Evolutionary conservation across 2,113 vertebrate genomes (phyloP), one percentile per base, ranked within the genome.

Genomic region (Sinosuthora webbiana): DNA sequence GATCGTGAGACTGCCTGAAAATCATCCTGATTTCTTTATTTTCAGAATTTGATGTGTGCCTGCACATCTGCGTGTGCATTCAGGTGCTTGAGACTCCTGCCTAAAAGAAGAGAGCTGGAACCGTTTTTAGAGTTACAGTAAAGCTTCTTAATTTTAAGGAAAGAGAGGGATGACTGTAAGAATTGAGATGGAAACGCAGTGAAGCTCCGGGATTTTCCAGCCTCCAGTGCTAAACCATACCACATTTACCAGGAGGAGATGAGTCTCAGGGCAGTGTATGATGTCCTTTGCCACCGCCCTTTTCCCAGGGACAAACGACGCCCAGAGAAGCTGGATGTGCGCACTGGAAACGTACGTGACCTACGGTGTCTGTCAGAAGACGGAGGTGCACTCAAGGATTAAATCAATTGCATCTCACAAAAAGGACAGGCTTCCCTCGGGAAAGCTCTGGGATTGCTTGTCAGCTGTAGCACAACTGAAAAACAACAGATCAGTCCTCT

Each of bases 401-500:
- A 78, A 95, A 96, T 87, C 70, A 53, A 62, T 4, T 64, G 27
- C 74, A 33, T 76, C 70, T 93, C 84, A 42, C 49, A 37, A 20
- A 71, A 75, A 90, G 60, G 68, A 92, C 70, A 89, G 81, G 35
- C 53, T 69, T 93, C 91, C 59, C 81, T 1, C 44, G 74, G 84
- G 89, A 94, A 69, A 62, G 45, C 21, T 85, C 65, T 76, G 69
- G 55, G 57, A 93, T 69, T 7, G 5, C 84, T 89, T 73, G 62
- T 75, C 83, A 83, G 73, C 86, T 89, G 52, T 57, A 82, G 81
- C 89, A 91, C 87, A 76, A 28, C 57, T 56, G 90, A 65, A 84
- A 85, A 84, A 80, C 62, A 68, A 68, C 78, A 84, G 65, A 82
- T 91, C 87, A 87, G 65, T 87, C 78, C 69, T 79, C 41, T 41